phyloP scores from a whole-genome alignment of 2,113 vertebrate species.

The Balaeniceps rex region DNA sequence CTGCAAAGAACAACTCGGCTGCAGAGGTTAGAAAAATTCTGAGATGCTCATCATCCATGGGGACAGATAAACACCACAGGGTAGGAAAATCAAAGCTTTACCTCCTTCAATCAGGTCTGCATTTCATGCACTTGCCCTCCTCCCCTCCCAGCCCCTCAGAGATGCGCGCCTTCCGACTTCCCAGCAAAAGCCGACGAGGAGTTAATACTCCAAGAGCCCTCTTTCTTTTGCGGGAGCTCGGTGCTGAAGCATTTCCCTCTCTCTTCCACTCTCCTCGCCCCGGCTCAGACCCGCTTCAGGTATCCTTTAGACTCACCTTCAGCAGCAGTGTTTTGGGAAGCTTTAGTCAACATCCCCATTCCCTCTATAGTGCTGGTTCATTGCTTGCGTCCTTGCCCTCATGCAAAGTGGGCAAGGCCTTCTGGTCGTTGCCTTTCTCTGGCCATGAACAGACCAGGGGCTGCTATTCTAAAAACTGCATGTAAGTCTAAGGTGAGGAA shows the following conservation, averaged over 20 bases:
- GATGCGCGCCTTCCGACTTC: rapidly evolving
- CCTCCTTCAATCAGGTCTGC: neutral
- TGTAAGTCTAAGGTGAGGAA: neutral
- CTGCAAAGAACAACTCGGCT: neutral
- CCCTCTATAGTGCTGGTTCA: rapidly evolving
- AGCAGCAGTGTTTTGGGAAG: neutral
- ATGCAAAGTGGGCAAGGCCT: too few species aligned
- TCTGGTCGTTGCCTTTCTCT: neutral
- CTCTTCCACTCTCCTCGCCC: neutral
- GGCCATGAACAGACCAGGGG: neutral
- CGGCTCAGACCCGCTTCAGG: neutral
- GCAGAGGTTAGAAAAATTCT: neutral
- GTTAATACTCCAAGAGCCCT: neutral
- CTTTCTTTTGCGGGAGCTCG: neutral
- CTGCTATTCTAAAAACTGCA: neutral
- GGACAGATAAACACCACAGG: neutral
- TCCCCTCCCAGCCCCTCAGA: neutral
- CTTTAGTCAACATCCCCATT: neutral
- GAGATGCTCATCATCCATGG: neutral
- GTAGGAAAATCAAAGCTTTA: neutral
- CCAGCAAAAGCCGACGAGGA: rapidly evolving
- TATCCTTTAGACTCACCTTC: neutral
- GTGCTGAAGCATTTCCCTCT: neutral
- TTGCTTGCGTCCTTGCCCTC: neutral
- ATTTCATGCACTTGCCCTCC: neutral